Base-by-base conservation (phyloP, 2,888 invertebrate genomes). In the Acanthopleura granulata region DNA sequence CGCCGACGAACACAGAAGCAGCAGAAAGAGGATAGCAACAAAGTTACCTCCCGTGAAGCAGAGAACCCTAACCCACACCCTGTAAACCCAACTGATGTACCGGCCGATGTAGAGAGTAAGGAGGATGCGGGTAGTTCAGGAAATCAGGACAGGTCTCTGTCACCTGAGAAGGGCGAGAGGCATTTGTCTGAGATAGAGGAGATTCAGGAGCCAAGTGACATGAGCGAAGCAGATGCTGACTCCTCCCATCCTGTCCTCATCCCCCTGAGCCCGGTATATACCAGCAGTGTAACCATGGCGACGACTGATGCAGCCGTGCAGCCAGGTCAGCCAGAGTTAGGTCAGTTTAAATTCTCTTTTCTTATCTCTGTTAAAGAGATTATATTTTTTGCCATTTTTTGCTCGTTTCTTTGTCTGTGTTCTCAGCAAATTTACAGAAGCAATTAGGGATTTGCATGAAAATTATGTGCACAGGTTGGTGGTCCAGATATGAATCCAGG, bases 131-230 rank as follows among this genome's bases (percentile, higher is more conserved):
- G 40, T 40, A 9, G 40, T 40, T 9, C 40, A 40, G 40, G 40
- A 40, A 40, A 40, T 9, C 3, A 6, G 4, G 40, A 40, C 40
- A 40, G 9, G 3, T 40, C 40, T 40, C 40, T 40, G 40, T 40
- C 40, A 40, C 40, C 40, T 6, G 40, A 40, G 57, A 57, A 22
- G 57, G 12, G 3, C 22, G 57, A n/a, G 18, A 18, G 57, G 12
- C n/a, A 57, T 57, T 57, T 66, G 16, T 66, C 66, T 3, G 66
- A 66, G 25, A 66, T 66, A 3, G 29, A 15, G 15, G 66, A 66
- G 25, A 66, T 66, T 25, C 27, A 66, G 14, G 66, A 66, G 25
- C 66, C 66, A 14, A 66, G 66, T 27, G 66, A 66, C 29, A 27
- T 66, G 66, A 66, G 66, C 25, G 66, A 66, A 14, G 29, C 29